Percentiles rank a stretch among this genome's conserved stretches.
Conservation (phyloP, 1,140 invertebrate species). For the Neodiprion pinetum region DNA sequence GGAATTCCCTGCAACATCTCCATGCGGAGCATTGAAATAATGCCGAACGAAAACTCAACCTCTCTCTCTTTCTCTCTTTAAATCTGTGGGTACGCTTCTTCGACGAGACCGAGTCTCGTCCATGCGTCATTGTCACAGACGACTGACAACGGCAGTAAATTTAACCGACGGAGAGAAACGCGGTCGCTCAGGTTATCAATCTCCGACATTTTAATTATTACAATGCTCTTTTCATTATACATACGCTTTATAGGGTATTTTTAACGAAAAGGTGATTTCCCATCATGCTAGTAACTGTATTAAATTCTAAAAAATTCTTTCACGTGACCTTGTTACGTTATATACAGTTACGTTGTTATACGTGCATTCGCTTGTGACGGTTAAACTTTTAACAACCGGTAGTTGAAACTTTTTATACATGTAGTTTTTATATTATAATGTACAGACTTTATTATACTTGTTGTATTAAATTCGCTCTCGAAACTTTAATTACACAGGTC, state of each 20-base stretch:
- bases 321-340: conserved; percentile 13
- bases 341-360: conserved; percentile 22
- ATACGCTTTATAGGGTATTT: no score
- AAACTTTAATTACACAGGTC: no score
- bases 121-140: background rate
- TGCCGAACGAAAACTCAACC: background rate
- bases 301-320: conserved; percentile 25
- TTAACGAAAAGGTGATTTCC: no score
- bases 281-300: conserved; percentile 14
- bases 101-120: background rate
- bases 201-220: no score
- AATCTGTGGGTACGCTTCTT: background rate
- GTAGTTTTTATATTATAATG: conserved; percentile 16
- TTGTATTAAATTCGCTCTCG: no score
- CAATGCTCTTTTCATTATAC: no score
- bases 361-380: conserved; percentile 16
- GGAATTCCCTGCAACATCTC: background rate
- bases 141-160: conserved; percentile 2
- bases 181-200: no score
- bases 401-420: conserved; percentile 37
- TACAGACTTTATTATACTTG: no score
- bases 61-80: background rate
- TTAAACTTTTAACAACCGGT: conserved; percentile 39
- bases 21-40: background rate
- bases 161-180: background rate